phyloP scores from a whole-genome alignment of 2,113 vertebrate species.

The Pseudonaja textilis region DNA sequence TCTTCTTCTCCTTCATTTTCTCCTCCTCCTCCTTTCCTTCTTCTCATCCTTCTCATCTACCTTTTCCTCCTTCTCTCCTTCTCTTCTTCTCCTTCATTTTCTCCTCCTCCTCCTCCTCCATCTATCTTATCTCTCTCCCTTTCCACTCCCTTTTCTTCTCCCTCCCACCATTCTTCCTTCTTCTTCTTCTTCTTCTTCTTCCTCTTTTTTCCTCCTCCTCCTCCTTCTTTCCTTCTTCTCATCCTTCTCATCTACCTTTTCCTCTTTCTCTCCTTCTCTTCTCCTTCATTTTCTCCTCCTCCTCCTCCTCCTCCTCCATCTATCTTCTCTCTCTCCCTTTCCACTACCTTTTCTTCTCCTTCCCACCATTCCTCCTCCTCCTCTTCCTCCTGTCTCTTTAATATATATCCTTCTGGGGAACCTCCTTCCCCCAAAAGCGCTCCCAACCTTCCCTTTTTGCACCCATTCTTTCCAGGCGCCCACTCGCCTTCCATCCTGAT shows the following conservation, averaged over 20 bases:
- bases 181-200: not conserved
- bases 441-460: not conserved
- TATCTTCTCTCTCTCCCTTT: not conserved
- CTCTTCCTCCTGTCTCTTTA: not conserved
- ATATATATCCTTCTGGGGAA: not conserved
- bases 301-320: no score
- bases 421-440: not conserved
- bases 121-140: not conserved
- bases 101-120: not conserved
- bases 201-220: no score
- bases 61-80: not conserved
- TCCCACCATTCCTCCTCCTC: no score
- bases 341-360: no score
- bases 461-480: slow-evolving; percentile 31
- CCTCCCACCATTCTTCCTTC: no score
- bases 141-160: not conserved
- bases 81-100: not conserved
- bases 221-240: not conserved
- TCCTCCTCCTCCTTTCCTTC: no score
- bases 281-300: no score
- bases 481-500: slow-evolving; percentile 64
- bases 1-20: no score
- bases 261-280: no score
- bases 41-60: not conserved
- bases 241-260: not conserved